These are phyloP conservation scores for Eucera pruinosa DNA, from an alignment of 2,888 invertebrate species.

Conservation along the genomic window DNA sequence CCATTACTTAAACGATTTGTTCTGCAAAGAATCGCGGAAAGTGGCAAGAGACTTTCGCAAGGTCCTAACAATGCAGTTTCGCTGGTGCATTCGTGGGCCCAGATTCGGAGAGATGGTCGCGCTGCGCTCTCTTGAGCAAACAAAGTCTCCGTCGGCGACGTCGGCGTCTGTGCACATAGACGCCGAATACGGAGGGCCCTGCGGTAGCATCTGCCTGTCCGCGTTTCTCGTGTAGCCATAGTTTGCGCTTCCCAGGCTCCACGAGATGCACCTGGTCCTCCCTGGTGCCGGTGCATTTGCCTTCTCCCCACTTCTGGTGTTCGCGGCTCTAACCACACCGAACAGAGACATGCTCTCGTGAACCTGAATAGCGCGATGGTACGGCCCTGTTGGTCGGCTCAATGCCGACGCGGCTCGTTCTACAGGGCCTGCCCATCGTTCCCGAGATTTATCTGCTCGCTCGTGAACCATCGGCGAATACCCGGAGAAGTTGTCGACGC, in stretches of 20 bases:
- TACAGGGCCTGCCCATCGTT: constrained; percentile 42
- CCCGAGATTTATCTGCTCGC: constrained; percentile 76
- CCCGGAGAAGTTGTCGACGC: constrained; percentile 12
- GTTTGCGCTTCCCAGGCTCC: constrained; percentile 84
- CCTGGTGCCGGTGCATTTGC: constrained; percentile 70
- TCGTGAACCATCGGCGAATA: constrained; percentile 38
- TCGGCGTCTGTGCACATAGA: constrained; percentile 69
- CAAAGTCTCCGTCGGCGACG: constrained; percentile 66
- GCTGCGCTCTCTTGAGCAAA: constrained; percentile 55
- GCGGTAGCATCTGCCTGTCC: constrained; percentile 74
- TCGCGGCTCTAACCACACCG: constrained; percentile 25
- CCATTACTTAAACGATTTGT: not conserved
- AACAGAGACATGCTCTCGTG: constrained; percentile 79
- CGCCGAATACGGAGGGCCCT: constrained; percentile 62
- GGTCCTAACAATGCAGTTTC: not conserved
- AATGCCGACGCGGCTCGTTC: constrained; percentile 51
- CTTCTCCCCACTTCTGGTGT: constrained; percentile 50
- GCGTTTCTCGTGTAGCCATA: constrained; percentile 68
- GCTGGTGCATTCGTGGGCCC: constrained; percentile 33
- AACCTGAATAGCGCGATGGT: constrained; percentile 78
- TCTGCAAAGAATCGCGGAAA: not conserved
- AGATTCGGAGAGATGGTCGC: constrained; percentile 37
- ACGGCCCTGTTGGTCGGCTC: constrained; percentile 62
- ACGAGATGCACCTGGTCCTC: constrained; percentile 82
- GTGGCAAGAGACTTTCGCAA: constrained; percentile 22